phyloP scores from a whole-genome alignment of 2,797 vertebrate species.

The Calcarius lapponicus region DNA sequence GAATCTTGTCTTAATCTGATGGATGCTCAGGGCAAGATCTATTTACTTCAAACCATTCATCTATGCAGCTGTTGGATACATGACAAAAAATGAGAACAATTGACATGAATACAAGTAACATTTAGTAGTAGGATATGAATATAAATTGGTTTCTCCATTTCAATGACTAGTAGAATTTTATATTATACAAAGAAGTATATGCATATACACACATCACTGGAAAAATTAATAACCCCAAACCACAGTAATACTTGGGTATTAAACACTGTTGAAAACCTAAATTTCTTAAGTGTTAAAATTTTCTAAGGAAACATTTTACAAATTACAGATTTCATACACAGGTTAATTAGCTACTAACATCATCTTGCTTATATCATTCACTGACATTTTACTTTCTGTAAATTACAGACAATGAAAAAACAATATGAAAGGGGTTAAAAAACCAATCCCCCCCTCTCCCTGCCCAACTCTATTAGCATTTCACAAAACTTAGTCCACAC shows the following conservation, averaged over 20 bases:
- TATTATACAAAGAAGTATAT: not conserved
- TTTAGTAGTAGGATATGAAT: not conserved
- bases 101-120: not conserved
- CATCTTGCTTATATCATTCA: not conserved
- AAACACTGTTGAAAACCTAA: not conserved
- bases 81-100: conserved; percentile 34
- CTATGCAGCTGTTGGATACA: conserved; percentile 85
- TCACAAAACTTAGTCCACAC: not conserved
- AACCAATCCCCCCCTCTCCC: not conserved
- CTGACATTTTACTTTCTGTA: not conserved
- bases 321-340: not conserved
- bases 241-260: not conserved
- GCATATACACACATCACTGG: not conserved
- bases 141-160: not conserved
- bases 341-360: not conserved
- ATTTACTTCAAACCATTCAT: conserved; percentile 97
- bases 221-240: not conserved
- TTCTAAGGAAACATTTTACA: not conserved
- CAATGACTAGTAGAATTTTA: not conserved
- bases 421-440: not conserved
- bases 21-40: conserved; percentile 96
- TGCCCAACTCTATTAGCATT: not conserved
- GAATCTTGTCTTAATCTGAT: conserved; percentile 84
- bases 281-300: not conserved
- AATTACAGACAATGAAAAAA: not conserved